Evolutionary conservation across 2,888 invertebrate genomes (phyloP).

Genomic region (Luperina nickerlii): DNA sequence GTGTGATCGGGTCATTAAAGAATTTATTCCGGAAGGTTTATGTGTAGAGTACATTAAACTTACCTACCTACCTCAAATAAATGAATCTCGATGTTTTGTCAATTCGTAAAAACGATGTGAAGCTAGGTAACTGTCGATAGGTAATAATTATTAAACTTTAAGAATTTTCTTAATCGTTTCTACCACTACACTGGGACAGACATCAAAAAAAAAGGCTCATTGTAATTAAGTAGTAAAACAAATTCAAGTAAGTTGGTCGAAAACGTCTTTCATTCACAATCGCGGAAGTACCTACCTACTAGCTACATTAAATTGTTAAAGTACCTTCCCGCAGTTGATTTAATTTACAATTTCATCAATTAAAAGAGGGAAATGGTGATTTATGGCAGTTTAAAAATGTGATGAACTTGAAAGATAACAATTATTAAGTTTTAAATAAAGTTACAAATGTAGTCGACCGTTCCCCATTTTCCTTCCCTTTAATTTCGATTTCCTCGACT

Average conservation of each 20-base stretch:
- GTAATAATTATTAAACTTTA: neutral
- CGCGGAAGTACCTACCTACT: constrained; percentile 17
- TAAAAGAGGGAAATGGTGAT: constrained; percentile 38
- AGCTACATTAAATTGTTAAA: neutral
- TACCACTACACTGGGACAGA: neutral
- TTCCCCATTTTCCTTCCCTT: constrained; percentile 17
- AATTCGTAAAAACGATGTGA: neutral
- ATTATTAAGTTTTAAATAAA: constrained; percentile 1
- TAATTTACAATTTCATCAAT: constrained; percentile 25
- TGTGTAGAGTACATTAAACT: too few species aligned
- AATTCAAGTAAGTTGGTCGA: neutral
- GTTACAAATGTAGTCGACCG: neutral
- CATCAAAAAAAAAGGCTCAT: too few species aligned
- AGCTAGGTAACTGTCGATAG: neutral
- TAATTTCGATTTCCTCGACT: neutral
- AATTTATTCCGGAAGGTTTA: neutral
- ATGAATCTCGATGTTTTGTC: neutral
- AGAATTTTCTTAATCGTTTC: neutral
- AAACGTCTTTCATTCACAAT: neutral
- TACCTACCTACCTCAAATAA: neutral
- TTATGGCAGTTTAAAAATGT: constrained; percentile 4
- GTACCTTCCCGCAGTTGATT: constrained; percentile 8
- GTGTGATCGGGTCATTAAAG: too few species aligned
- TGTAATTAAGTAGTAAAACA: neutral
- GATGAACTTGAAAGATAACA: constrained; percentile 44